phyloP scores from a whole-genome alignment of 2,113 vertebrate genomes.

The Labrus mixtus region DNA sequence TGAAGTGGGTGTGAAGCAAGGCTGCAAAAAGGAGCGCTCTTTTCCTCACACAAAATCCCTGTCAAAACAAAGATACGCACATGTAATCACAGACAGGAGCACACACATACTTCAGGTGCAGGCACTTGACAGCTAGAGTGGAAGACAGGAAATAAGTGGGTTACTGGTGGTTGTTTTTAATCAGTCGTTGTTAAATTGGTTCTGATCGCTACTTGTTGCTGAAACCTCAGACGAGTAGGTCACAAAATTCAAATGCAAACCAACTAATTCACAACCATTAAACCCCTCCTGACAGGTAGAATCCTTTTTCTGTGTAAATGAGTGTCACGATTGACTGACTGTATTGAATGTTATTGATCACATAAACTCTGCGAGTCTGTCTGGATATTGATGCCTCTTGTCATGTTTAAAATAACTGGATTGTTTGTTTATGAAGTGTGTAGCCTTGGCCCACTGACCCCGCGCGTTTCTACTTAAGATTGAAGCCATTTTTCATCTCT shows the following conservation, averaged over 20 bases:
- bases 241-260: constrained; percentile 32
- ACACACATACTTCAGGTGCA: constrained; percentile 29
- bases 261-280: constrained; percentile 28
- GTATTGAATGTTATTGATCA: constrained; percentile 38
- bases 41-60: constrained; percentile 21
- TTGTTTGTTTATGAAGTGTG: constrained; percentile 29
- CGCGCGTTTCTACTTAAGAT: constrained; percentile 34
- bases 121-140: constrained; percentile 52
- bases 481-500: constrained; percentile 64
- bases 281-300: constrained; percentile 1
- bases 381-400: background rate
- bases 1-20: constrained; percentile 33
- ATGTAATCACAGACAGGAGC: background rate
- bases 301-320: background rate
- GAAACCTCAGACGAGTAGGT: constrained; percentile 63
- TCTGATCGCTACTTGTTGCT: constrained; percentile 43
- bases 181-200: constrained; percentile 51
- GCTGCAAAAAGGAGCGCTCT: constrained; percentile 17
- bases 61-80: constrained; percentile 39
- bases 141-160: constrained; percentile 69
- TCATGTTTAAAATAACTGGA: constrained; percentile 10
- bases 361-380: background rate
- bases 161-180: constrained; percentile 66
- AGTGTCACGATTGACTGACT: constrained; percentile 16
- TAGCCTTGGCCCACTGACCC: constrained; percentile 42